Conservation (phyloP, 1,140 invertebrate genomes). For the Choristoneura fumiferana region DNA sequence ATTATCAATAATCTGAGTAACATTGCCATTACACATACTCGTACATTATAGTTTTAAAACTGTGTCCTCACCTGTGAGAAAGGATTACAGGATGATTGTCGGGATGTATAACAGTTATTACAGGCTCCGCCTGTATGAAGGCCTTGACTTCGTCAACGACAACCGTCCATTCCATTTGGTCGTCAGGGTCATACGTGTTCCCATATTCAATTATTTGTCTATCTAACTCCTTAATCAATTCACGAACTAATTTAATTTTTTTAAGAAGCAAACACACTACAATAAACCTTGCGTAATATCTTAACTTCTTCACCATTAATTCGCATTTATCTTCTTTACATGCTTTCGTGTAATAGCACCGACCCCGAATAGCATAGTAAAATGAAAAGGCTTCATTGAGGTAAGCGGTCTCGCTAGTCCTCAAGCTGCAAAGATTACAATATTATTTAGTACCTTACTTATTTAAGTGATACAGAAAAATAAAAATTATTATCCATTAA, state of each 20-base stretch:
- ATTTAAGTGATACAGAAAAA: background rate
- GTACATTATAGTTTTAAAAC: background rate
- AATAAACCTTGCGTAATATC: slow-evolving; percentile 98
- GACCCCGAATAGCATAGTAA: slow-evolving; percentile 95
- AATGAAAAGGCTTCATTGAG: slow-evolving; percentile 97
- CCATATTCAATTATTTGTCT: slow-evolving; percentile 96
- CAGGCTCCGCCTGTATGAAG: slow-evolving; percentile 95
- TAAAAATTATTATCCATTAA: background rate
- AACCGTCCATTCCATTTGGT: slow-evolving; percentile 97
- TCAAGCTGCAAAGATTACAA: slow-evolving; percentile 81
- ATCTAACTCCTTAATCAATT: slow-evolving; percentile 94
- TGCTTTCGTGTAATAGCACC: slow-evolving; percentile 96
- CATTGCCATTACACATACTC: background rate
- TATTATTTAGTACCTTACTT: slow-evolving; percentile 17
- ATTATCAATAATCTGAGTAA: background rate
- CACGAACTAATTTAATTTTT: slow-evolving; percentile 95
- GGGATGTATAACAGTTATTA: slow-evolving; percentile 91
- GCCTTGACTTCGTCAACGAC: slow-evolving; percentile 97
- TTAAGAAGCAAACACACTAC: slow-evolving; percentile 96
- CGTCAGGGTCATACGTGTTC: slow-evolving; percentile 95
- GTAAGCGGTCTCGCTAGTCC: slow-evolving; percentile 97
- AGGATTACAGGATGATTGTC: slow-evolving; percentile 87
- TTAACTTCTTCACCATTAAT: slow-evolving; percentile 97
- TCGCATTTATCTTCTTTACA: slow-evolving; percentile 96
- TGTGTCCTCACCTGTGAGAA: slow-evolving; percentile 85